Evolutionary conservation across 2,888 invertebrate genomes (phyloP).

Genomic region (Lingula anatina): DNA sequence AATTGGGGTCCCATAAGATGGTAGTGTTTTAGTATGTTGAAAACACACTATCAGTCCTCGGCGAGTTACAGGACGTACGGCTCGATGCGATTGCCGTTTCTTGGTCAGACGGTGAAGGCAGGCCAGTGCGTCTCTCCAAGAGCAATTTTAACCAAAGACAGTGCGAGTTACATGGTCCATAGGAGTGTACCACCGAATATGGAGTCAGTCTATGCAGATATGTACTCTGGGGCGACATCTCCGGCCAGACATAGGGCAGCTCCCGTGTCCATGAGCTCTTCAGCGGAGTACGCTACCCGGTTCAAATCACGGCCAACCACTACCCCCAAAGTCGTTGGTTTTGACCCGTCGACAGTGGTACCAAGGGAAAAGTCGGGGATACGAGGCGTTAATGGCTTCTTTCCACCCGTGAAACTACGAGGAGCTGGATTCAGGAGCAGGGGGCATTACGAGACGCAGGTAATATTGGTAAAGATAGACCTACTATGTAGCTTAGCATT

Average conservation of each 20-base stretch:
- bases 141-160: slow-evolving; percentile 2
- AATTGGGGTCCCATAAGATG: no score
- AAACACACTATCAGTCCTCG: no score
- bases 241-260: slow-evolving; percentile 13
- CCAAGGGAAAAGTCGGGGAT: slow-evolving; percentile 4
- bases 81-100: no score
- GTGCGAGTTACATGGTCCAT: slow-evolving; percentile 15
- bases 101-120: no score
- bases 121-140: no score
- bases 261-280: slow-evolving; percentile 20
- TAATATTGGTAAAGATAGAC: no score
- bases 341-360: slow-evolving; percentile 17
- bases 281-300: slow-evolving; percentile 27
- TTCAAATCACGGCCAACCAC: slow-evolving; percentile 26
- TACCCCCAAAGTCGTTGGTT: slow-evolving; percentile 30
- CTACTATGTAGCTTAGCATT: no score
- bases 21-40: no score
- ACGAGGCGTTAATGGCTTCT: slow-evolving; percentile 26
- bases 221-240: not conserved
- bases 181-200: slow-evolving; percentile 28
- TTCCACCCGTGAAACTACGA: slow-evolving; percentile 26
- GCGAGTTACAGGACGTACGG: no score
- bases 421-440: not conserved
- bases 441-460: no score
- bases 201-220: no score